Base-by-base conservation (phyloP, 1,140 invertebrate genomes). In the Penaeus japonicus region DNA sequence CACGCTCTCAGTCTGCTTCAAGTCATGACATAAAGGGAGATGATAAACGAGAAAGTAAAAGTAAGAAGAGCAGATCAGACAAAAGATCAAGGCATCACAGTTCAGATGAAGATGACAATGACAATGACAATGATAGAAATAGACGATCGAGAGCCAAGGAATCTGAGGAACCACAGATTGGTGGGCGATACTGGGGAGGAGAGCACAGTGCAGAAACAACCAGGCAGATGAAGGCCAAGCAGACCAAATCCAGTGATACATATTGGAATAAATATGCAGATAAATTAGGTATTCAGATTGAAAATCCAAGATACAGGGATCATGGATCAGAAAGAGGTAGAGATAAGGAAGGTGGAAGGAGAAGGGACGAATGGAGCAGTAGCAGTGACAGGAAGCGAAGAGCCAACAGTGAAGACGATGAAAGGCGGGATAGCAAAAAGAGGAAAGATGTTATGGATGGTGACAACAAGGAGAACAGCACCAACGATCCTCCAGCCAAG, bases 241-340 rank as follows among this genome's bases (percentile, higher is more conserved):
- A 82, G 3, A 47, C 30, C 22, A 90, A 90, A 70, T 87, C 89
- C 5, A 90, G 90, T 82, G 90, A 90, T 55, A 90, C 90, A n/a
- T 90, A 90, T 62, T 90, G 90, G 90, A 90, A 90, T 84, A 90
- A 90, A 84, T 91, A 90, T 89, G 90, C 89, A 55, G 87, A 91
- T 30, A 84, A 89, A 82, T 70, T 90, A 32, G 89, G 90, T 24
- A 90, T 91, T 85, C 81, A 90, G 32, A 91, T 89, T 59, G 91
- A 91, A 70, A 84, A 89, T 54, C 87, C 78, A 79, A 90, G 84
- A 85, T 54, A 70, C 35, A 55, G 27, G 20, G 81, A 85, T 12
- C 20, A 86, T 32, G 65, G 75, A 47, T 39, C n/a, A 20, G 65
- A 57, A 2, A 89, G 79, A 54, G 57, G 84, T n/a, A 89, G 59